phyloP scores from a whole-genome alignment of 2,113 vertebrate genomes.

The Carassius gibelio region DNA sequence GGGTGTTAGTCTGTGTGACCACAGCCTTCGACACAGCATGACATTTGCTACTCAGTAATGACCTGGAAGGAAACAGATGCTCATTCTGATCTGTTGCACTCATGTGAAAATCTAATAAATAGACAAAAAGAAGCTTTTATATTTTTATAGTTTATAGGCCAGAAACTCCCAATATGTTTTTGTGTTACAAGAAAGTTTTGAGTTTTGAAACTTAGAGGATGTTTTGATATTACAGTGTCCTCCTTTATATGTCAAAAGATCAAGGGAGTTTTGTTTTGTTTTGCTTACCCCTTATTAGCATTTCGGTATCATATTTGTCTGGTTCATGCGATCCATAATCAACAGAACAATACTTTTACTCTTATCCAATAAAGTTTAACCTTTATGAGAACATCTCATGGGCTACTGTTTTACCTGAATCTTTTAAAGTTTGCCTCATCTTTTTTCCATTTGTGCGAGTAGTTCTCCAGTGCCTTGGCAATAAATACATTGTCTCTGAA shows the following conservation, averaged over 20 bases:
- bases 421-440: slow-evolving; percentile 61
- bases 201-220: too few relatives aligned
- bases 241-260: too few relatives aligned
- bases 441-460: slow-evolving; percentile 66
- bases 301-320: background rate
- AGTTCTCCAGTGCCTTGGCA: slow-evolving; percentile 50
- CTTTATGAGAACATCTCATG: background rate
- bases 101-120: background rate
- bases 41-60: slow-evolving; percentile 65
- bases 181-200: too few relatives aligned
- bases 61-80: slow-evolving; percentile 57
- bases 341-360: background rate
- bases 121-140: too few relatives aligned
- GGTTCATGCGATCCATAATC: background rate
- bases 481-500: slow-evolving; percentile 59
- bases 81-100: background rate
- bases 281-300: too few relatives aligned
- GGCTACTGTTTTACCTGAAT: slow-evolving; percentile 67
- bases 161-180: too few relatives aligned
- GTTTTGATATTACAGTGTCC: too few relatives aligned
- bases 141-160: too few relatives aligned
- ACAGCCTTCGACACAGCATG: slow-evolving; percentile 67
- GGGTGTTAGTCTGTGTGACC: slow-evolving; percentile 74
- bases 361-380: background rate
- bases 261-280: too few relatives aligned